Conservation (phyloP, 1,140 invertebrate genomes). For the Dinothrombium tinctorium region DNA sequence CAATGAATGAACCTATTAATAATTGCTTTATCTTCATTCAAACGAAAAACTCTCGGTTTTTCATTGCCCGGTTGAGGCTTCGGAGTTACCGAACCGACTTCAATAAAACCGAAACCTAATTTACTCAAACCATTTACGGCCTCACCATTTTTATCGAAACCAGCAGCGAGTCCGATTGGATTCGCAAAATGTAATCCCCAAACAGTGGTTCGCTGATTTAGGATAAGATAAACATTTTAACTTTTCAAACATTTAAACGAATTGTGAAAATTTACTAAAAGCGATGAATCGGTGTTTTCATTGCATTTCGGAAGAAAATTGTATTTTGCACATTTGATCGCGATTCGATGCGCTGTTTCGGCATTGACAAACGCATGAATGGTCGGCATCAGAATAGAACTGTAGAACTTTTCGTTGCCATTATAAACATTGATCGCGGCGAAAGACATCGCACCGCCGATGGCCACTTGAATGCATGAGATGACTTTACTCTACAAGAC, state of each 20-base stretch:
- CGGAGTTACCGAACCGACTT: slow-evolving; percentile 89
- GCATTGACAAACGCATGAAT: slow-evolving; percentile 1
- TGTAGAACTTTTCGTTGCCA: slow-evolving; percentile 6
- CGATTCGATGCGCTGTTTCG: slow-evolving; percentile 2
- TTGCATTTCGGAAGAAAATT: neutral
- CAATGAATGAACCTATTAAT: slow-evolving; percentile 46
- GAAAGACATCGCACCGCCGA: slow-evolving; percentile 4
- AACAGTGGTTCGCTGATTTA: slow-evolving; percentile 40
- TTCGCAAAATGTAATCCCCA: slow-evolving; percentile 45
- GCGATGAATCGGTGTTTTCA: neutral
- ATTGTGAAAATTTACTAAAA: too few relatives aligned
- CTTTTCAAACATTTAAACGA: neutral
- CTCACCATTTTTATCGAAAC: slow-evolving; percentile 93
- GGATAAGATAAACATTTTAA: neutral
- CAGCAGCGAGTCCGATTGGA: slow-evolving; percentile 85
- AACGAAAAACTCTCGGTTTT: slow-evolving; percentile 69
- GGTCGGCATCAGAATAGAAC: neutral
- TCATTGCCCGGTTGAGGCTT: slow-evolving; percentile 70
- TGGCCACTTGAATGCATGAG: slow-evolving; percentile 1
- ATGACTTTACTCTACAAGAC: slow-evolving; percentile 4
- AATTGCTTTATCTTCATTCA: slow-evolving; percentile 57
- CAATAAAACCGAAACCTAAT: slow-evolving; percentile 82
- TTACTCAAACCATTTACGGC: slow-evolving; percentile 52
- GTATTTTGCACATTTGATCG: slow-evolving; percentile 6
- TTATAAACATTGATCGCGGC: slow-evolving; percentile 4